Conservation (phyloP, 2,113 vertebrate genomes). For the Leuciscus idus region DNA sequence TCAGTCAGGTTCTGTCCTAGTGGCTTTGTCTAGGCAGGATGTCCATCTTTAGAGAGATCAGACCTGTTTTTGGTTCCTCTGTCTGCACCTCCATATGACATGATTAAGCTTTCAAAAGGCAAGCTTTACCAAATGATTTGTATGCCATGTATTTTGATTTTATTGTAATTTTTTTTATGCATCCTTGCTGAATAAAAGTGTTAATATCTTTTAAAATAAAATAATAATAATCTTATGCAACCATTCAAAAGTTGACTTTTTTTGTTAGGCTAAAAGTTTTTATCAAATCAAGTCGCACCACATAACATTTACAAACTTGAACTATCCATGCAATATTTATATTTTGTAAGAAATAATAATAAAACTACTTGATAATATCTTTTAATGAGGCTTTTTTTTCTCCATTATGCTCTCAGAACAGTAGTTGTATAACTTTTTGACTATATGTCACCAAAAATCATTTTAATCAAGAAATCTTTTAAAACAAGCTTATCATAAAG, state of each 20-base stretch:
- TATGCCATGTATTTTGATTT: too few relatives aligned
- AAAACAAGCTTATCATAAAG: background rate
- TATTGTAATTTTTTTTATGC: too few relatives aligned
- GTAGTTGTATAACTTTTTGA: background rate
- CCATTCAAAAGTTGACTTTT: too few relatives aligned
- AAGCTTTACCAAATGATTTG: too few relatives aligned
- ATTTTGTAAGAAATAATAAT: background rate
- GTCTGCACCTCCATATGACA: background rate
- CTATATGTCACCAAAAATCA: background rate
- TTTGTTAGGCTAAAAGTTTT: too few relatives aligned
- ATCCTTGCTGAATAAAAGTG: too few relatives aligned
- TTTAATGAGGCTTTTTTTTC: too few relatives aligned
- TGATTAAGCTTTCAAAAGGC: background rate
- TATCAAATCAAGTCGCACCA: too few relatives aligned
- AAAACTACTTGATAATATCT: background rate
- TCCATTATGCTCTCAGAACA: background rate
- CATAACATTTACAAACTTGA: too few relatives aligned
- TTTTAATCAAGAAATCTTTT: background rate
- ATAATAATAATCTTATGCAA: too few relatives aligned
- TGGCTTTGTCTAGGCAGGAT: constrained; percentile 26
- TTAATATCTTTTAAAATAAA: too few relatives aligned
- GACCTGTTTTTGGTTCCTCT: background rate
- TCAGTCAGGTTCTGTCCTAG: background rate
- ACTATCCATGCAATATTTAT: too few relatives aligned
- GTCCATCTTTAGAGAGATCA: background rate